These are phyloP conservation scores for Onychomys arenicola DNA, from an alignment of 2,797 vertebrate species.

Conservation along the genomic window DNA sequence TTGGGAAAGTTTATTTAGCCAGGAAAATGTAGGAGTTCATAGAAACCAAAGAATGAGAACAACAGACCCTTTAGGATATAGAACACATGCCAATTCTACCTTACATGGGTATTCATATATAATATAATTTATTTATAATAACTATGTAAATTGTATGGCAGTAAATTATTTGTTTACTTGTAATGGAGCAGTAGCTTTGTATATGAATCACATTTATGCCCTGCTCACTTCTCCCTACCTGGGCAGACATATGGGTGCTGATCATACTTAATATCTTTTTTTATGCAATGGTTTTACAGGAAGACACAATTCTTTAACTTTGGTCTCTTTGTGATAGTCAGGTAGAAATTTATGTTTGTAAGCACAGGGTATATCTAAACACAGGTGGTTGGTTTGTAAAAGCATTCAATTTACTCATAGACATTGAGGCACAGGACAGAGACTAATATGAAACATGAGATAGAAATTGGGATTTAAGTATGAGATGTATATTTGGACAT, in stretches of 20 bases:
- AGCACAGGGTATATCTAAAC: not conserved
- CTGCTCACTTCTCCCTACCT: not conserved
- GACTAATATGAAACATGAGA: not conserved
- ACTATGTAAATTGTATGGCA: not conserved
- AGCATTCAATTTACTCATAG: not conserved
- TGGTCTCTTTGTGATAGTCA: not conserved
- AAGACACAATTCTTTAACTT: not conserved
- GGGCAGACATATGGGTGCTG: not conserved
- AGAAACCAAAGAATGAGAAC: not conserved
- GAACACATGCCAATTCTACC: not conserved
- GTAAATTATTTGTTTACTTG: not conserved
- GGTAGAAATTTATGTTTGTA: not conserved
- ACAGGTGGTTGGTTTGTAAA: not conserved
- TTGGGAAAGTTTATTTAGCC: not conserved
- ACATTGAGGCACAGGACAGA: not conserved
- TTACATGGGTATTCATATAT: not conserved
- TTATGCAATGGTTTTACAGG: not conserved
- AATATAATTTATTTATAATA: not conserved
- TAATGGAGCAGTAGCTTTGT: not conserved
- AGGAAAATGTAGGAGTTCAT: not conserved
- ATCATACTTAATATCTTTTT: not conserved
- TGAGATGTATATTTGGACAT: not conserved
- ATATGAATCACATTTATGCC: not conserved
- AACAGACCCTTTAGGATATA: not conserved
- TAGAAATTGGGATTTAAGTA: not conserved